A percentile compares a stretch with the other conserved stretches of the same genome.
These are phyloP conservation scores for Ochropleura leucogaster DNA, from an alignment of 2,888 invertebrate genomes.

Conservation along the genomic window DNA sequence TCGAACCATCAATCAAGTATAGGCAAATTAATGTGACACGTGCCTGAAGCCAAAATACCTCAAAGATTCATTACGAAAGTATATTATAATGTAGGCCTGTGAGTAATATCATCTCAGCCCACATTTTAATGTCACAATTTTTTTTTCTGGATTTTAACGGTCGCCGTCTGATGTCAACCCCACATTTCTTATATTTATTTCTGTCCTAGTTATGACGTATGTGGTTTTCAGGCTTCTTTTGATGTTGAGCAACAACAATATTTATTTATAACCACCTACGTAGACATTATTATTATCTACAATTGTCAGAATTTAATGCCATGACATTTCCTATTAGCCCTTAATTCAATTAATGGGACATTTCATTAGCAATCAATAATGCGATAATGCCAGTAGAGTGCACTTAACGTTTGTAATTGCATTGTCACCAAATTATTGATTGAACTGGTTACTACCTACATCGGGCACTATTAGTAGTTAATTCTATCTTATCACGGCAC, in stretches of 20 bases:
- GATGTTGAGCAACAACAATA: background rate
- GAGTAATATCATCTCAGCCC: conserved; percentile 10
- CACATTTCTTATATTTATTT: conserved; percentile 52
- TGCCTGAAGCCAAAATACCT: conserved; percentile 18
- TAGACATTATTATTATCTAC: background rate
- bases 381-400: background rate
- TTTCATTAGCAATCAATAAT: conserved; percentile 14
- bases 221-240: conserved; percentile 30
- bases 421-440: conserved; percentile 29
- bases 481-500: conserved; percentile 37
- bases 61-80: conserved; percentile 20
- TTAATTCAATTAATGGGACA: background rate
- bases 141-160: conserved; percentile 29
- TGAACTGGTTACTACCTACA: background rate
- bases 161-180: conserved; percentile 39
- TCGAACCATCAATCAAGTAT: conserved; percentile 27
- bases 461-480: background rate
- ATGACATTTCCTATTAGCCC: background rate
- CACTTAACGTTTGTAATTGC: conserved; percentile 17
- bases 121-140: background rate
- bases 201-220: conserved; percentile 41
- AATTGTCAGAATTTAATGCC: conserved; percentile 7
- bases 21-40: conserved; percentile 6
- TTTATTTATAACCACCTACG: conserved; percentile 4
- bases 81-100: conserved; percentile 17